A percentile compares a stretch with the other conserved stretches of the same genome.
phyloP scores from a whole-genome alignment of 2,888 invertebrate genomes.

The Clunio marinus region DNA sequence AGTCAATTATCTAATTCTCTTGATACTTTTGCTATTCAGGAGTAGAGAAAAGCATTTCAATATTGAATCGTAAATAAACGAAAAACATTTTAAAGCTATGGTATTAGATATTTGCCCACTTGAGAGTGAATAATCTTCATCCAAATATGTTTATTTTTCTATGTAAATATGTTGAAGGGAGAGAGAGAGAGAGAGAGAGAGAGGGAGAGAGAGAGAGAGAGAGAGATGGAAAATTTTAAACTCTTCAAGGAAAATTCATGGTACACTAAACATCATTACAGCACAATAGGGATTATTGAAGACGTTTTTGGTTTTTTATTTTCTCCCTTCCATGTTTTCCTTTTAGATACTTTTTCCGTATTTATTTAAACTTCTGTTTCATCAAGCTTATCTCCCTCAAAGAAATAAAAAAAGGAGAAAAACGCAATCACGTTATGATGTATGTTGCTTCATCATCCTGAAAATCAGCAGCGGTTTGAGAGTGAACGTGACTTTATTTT shows the following conservation, averaged over 20 bases:
- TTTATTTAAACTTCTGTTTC: constrained; percentile 7
- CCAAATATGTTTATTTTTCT: background rate
- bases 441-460: background rate
- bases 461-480: constrained; percentile 23
- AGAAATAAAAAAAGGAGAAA: no score
- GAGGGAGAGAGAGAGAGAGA: no score
- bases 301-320: background rate
- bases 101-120: constrained; percentile 4
- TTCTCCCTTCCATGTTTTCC: no score
- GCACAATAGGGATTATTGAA: constrained; percentile 34
- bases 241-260: background rate
- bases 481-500: no score
- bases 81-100: background rate
- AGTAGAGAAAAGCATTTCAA: background rate
- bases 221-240: no score
- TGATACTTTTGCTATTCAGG: background rate
- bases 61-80: background rate
- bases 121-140: constrained; percentile 10
- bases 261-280: constrained; percentile 33
- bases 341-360: no score
- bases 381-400: constrained; percentile 16
- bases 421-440: background rate
- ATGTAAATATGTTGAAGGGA: no score
- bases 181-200: no score
- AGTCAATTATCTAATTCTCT: constrained; percentile 4